A percentile compares a stretch with the other conserved stretches of the same genome.
These are phyloP conservation scores for Ridgeia piscesae DNA, from an alignment of 1,140 invertebrate genomes.

Conservation along the genomic window DNA sequence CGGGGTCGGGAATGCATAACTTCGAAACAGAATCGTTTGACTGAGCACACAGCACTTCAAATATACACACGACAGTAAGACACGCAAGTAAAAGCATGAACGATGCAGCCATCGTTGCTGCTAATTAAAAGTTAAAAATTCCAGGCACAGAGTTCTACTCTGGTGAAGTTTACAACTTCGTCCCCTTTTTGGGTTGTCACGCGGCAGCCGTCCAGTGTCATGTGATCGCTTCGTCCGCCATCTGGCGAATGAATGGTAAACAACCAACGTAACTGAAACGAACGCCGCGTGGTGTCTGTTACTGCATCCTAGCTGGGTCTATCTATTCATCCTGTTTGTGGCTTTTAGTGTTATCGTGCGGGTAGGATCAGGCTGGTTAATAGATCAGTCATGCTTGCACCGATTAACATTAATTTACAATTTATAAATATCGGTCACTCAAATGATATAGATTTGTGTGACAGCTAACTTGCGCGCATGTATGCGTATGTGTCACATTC, in stretches of 20 bases:
- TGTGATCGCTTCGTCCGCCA: background rate
- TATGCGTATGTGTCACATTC: too few species aligned
- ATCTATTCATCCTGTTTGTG: too few species aligned
- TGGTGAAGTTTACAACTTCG: background rate
- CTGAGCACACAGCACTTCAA: background rate
- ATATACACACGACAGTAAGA: background rate
- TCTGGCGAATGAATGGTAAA: conserved; percentile 1
- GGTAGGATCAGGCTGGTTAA: too few species aligned
- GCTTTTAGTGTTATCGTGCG: too few species aligned
- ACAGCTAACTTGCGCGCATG: too few species aligned
- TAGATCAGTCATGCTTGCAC: too few species aligned
- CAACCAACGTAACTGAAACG: background rate
- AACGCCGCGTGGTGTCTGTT: too few species aligned
- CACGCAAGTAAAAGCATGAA: background rate
- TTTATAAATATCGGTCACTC: too few species aligned
- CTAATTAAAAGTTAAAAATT: background rate
- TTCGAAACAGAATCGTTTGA: background rate
- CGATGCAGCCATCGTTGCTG: background rate
- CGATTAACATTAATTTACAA: too few species aligned
- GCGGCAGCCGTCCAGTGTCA: background rate
- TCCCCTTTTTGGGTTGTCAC: background rate
- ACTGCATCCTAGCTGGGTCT: too few species aligned
- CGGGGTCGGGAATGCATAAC: conserved; percentile 7
- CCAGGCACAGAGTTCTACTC: background rate
- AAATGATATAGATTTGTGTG: too few species aligned